Base-by-base conservation (phyloP, 1,140 invertebrate species). In the Maconellicoccus hirsutus region DNA sequence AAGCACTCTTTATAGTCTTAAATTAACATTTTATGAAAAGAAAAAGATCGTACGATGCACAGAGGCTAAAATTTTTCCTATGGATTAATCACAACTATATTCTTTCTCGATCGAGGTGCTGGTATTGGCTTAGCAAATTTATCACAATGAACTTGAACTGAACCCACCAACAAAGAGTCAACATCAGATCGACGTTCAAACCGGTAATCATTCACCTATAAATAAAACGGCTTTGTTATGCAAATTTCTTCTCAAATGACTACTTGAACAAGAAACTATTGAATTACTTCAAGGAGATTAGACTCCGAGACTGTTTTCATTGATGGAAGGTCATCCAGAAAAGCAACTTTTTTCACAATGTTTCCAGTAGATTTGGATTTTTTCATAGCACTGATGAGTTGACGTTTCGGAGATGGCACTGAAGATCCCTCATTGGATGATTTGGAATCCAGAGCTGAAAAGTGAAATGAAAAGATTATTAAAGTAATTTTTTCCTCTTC, bases 311-410 rank as follows among this genome's bases (percentile, higher is more conserved):
- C 10, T 6, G 61, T 66, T 66, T 66, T 66, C 10, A 25, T 25
- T 66, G 61, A 23, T 4, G 61, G 61, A 8, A 66, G 19, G 6
- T 66, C 61, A 23, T 66, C 61, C 4, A 16, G 8, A 26, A 66
- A 66, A 25, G 61, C 61, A 66, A 66, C 61, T 25, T 66, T 66
- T 26, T 26, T 66, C 21, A 25, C 25, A 23, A 66, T 66, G 25
- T 66, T 23, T 23, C 25, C 61, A 1, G 61, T 66, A 3, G 61
- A 66, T 25, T 66, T 66, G 10, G 61, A 66, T 66, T 66, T 66
- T 26, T 66, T 66, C 25, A 66, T 25, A 3, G 61, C 61, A 26
- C 61, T 66, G 16, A 66, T 26, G 1, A 66, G 25, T 25, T 66
- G 42, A 19, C 42, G n/a, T 52, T 52, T 52, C n/a, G 42, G 4